These are phyloP conservation scores for Isurus oxyrinchus DNA, from an alignment of 2,113 vertebrate genomes.

Conservation along the genomic window DNA sequence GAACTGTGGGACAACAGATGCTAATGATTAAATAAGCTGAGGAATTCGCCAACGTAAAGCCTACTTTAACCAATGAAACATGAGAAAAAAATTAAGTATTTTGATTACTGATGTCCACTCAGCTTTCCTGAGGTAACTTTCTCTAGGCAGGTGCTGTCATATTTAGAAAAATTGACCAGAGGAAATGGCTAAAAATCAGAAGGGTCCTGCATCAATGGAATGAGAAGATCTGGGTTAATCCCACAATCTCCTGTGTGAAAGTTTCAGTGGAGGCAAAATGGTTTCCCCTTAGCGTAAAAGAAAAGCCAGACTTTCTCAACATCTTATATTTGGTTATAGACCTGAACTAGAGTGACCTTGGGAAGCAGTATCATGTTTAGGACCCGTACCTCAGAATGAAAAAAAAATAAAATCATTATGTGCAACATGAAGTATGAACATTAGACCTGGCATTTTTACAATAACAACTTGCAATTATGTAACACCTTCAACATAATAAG, in stretches of 20 bases:
- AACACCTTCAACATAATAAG: neutral
- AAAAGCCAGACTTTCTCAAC: neutral
- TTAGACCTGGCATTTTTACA: neutral
- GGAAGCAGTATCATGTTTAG: neutral
- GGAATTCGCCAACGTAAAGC: neutral
- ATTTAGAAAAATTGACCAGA: neutral
- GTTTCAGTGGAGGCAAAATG: neutral
- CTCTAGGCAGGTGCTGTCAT: neutral
- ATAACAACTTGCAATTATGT: neutral
- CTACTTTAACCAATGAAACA: neutral
- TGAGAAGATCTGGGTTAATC: neutral
- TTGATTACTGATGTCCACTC: neutral
- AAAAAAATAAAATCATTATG: neutral
- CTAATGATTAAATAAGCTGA: neutral
- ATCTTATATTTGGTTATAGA: neutral
- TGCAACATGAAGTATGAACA: neutral
- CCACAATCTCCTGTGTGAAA: neutral
- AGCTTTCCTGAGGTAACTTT: neutral
- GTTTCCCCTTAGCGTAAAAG: neutral
- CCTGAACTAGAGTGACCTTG: neutral
- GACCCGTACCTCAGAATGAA: neutral
- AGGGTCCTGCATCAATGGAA: neutral
- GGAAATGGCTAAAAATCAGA: neutral
- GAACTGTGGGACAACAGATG: neutral
- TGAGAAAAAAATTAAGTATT: neutral